phyloP scores from a whole-genome alignment of 1,140 invertebrate species.

The Cydia strobilella region DNA sequence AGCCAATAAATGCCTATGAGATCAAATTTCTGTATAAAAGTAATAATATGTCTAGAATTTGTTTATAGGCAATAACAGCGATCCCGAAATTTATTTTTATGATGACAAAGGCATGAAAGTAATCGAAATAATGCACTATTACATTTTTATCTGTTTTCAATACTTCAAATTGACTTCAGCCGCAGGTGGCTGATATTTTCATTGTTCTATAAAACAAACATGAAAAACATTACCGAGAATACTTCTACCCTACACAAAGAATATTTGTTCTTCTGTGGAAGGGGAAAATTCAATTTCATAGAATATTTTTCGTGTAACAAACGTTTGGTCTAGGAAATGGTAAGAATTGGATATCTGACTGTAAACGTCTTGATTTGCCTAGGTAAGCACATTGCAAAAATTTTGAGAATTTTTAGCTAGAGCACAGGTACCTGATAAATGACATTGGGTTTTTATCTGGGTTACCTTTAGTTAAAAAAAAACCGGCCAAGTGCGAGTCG shows the following conservation, averaged over 20 bases:
- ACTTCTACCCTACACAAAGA: background rate
- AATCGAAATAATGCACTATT: constrained; percentile 1
- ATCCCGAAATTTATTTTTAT: background rate
- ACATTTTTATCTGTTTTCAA: constrained; percentile 14
- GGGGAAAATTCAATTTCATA: background rate
- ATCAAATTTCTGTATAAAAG: background rate
- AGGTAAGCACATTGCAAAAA: background rate
- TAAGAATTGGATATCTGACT: background rate
- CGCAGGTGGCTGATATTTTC: constrained; percentile 9
- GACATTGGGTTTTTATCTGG: too few relatives aligned
- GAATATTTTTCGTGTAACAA: background rate
- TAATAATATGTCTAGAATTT: background rate
- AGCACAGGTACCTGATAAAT: too few relatives aligned
- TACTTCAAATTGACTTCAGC: background rate
- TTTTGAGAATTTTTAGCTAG: background rate
- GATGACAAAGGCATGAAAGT: background rate
- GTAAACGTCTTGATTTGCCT: background rate
- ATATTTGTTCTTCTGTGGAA: background rate
- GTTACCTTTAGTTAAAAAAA: too few relatives aligned
- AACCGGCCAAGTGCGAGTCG: too few relatives aligned
- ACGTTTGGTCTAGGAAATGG: background rate
- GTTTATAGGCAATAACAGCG: background rate
- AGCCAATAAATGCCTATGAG: too few relatives aligned
- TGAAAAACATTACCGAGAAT: constrained; percentile 10
- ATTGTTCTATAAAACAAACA: constrained; percentile 13